phyloP scores from a whole-genome alignment of 2,797 vertebrate species.

The Allochrocebus solatus region DNA sequence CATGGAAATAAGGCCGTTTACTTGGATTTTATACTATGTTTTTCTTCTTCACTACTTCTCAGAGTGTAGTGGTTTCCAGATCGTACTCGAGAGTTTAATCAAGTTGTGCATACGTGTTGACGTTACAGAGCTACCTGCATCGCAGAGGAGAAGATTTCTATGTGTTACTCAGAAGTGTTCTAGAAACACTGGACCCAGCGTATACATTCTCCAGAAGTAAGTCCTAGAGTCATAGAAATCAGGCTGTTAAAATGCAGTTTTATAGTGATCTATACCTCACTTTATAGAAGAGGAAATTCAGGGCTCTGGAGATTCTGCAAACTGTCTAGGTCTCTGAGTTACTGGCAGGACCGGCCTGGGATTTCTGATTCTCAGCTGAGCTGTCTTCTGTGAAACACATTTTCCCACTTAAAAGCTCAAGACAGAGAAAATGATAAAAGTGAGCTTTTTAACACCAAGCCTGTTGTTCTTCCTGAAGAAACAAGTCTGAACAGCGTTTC shows the following conservation, averaged over 20 bases:
- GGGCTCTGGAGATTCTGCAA: neutral
- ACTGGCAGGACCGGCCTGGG: neutral
- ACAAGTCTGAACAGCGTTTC: neutral
- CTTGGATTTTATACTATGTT: neutral
- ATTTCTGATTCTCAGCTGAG: neutral
- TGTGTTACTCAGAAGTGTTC: neutral
- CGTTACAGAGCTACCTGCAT: neutral
- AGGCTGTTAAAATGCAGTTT: neutral
- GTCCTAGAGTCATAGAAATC: neutral
- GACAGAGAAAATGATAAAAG: neutral
- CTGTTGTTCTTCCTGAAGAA: neutral
- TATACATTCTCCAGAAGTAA: neutral
- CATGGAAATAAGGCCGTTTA: conserved; percentile 9
- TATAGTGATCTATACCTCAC: neutral
- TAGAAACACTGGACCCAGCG: neutral
- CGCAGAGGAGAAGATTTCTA: neutral
- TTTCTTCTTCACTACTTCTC: neutral
- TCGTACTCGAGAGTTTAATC: conserved; percentile 1
- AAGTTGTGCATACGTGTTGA: neutral
- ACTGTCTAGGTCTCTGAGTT: neutral
- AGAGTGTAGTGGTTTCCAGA: conserved; percentile 3
- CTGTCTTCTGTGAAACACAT: neutral
- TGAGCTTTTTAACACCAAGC: neutral
- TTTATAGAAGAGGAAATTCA: neutral
- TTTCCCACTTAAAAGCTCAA: neutral